Percentiles rank a stretch among this genome's conserved stretches.
Evolutionary conservation across 2,113 vertebrate species (phyloP).

Genomic region (Pterocles burchelli): DNA sequence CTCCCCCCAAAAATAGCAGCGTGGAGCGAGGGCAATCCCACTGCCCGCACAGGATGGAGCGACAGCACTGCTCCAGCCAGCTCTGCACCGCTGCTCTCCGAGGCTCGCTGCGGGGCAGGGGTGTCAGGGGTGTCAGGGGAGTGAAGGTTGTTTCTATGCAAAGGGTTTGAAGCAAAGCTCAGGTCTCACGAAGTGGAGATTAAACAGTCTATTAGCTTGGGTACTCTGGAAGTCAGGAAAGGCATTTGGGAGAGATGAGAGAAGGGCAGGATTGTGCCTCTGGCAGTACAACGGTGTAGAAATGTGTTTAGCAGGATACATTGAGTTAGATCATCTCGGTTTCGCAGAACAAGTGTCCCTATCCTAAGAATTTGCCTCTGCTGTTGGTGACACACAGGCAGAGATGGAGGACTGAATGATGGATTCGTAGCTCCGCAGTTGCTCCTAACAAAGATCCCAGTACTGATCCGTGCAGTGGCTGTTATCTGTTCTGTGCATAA

Average conservation of each 20-base stretch:
- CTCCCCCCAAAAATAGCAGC: accelerated
- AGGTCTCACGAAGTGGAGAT: neutral
- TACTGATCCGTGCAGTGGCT: neutral
- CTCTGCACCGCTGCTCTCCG: neutral
- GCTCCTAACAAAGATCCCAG: neutral
- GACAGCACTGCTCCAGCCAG: neutral
- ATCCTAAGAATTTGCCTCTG: neutral
- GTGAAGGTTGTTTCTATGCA: neutral
- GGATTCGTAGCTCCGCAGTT: neutral
- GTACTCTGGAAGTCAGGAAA: neutral
- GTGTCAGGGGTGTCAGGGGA: neutral
- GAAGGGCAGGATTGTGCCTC: neutral
- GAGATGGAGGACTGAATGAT: neutral
- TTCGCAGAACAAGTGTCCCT: neutral
- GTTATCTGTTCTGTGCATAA: conserved; percentile 27
- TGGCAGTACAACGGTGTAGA: neutral
- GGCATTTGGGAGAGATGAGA: neutral
- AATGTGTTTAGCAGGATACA: neutral
- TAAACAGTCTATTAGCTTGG: neutral
- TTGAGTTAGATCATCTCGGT: neutral
- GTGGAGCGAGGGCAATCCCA: neutral
- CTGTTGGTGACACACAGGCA: accelerated
- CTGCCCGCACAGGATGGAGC: neutral
- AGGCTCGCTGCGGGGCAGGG: neutral
- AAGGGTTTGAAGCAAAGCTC: neutral